Percentiles rank a stretch among this genome's conserved stretches.
These are phyloP conservation scores for Sardinella longiceps DNA, from an alignment of 2,797 vertebrate species.

Conservation along the genomic window DNA sequence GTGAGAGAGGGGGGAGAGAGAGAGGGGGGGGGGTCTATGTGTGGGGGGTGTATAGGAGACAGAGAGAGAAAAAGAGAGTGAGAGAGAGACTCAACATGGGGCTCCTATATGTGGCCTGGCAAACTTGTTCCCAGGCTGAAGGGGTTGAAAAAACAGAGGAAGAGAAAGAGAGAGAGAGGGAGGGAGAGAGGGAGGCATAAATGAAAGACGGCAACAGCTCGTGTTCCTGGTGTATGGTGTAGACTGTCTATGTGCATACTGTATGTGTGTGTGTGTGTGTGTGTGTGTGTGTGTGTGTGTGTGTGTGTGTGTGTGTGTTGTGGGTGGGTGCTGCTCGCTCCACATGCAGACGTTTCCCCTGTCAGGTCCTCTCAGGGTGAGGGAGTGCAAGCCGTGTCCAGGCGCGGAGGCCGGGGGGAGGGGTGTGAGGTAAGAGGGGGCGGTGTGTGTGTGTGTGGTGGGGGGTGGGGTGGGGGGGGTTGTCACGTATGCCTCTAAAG, in stretches of 20 bases:
- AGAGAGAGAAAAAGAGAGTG: slow-evolving; percentile 26
- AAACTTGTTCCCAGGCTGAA: slow-evolving; percentile 14
- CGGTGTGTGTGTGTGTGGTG: background rate
- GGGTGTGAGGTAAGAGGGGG: slow-evolving; percentile 4
- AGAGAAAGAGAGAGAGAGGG: slow-evolving; percentile 22
- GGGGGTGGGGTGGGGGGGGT: background rate
- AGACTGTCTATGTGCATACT: slow-evolving; percentile 36
- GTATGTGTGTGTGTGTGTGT: background rate
- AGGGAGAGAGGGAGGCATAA: background rate
- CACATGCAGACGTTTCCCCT: slow-evolving; percentile 14
- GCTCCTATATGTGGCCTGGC: slow-evolving; percentile 72
- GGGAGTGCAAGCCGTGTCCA: slow-evolving; percentile 30
- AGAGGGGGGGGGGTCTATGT: slow-evolving; percentile 66
- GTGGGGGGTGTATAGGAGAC: slow-evolving; percentile 34
- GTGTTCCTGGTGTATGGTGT: slow-evolving; percentile 6
- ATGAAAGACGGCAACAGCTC: slow-evolving; percentile 5
- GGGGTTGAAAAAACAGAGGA: background rate
- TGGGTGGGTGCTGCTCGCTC: background rate
- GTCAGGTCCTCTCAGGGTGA: slow-evolving; percentile 40
- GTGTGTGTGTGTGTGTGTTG: background rate
- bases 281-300: slow-evolving; percentile 5
- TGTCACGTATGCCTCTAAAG: slow-evolving; percentile 60
- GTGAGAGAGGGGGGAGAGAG: slow-evolving; percentile 3
- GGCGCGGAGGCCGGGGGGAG: background rate
- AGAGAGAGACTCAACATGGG: slow-evolving; percentile 40